phyloP scores from a whole-genome alignment of 2,888 invertebrate species.

The Patella depressa region DNA sequence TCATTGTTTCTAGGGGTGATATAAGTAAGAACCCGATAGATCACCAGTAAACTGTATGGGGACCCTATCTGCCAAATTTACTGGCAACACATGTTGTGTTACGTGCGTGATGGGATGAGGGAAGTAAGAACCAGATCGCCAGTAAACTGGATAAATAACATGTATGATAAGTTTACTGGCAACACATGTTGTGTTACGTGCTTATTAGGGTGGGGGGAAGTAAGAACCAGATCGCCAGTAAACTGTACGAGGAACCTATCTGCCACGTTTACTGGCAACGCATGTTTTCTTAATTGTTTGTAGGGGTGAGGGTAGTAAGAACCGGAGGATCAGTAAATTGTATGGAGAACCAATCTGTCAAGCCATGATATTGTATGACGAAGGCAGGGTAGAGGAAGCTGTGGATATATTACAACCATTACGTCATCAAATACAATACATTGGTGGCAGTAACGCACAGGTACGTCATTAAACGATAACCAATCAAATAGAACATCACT shows the following conservation, averaged over 20 bases:
- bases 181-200: neutral
- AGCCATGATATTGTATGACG: slow-evolving; percentile 67
- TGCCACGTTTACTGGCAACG: neutral
- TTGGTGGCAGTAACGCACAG: slow-evolving; percentile 73
- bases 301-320: slow-evolving; percentile 45
- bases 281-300: neutral
- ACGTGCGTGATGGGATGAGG: neutral
- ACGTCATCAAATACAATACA: slow-evolving; percentile 63
- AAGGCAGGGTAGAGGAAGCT: slow-evolving; percentile 63
- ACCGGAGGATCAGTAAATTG: slow-evolving; percentile 44
- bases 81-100: no score
- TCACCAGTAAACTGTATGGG: no score
- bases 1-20: slow-evolving; percentile 34
- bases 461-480: slow-evolving; percentile 41
- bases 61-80: slow-evolving; percentile 29
- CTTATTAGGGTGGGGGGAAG: slow-evolving; percentile 40
- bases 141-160: neutral
- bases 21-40: slow-evolving; percentile 37
- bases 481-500: no score
- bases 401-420: slow-evolving; percentile 67
- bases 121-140: neutral
- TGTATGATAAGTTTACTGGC: neutral
- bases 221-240: slow-evolving; percentile 23
- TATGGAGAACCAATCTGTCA: slow-evolving; percentile 64
- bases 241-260: no score